Percentiles rank a stretch among this genome's conserved stretches.
Evolutionary conservation across 2,888 invertebrate species (phyloP).

Genomic region (Saturnia pavonia): DNA sequence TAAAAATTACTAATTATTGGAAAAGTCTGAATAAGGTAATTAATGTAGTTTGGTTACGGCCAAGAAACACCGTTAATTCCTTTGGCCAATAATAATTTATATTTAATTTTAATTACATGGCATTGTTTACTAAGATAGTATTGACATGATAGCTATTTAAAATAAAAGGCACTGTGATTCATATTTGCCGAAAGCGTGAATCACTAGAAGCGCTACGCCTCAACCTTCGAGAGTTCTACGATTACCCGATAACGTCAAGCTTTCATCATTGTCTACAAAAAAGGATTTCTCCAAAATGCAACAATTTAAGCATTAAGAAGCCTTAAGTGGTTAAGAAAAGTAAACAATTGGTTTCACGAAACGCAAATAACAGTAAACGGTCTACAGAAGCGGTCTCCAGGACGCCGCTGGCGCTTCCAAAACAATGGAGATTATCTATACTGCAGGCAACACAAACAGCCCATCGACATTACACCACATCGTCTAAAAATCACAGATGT

Average conservation of each 20-base stretch:
- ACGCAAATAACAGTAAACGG: slow-evolving; percentile 46
- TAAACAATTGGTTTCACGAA: slow-evolving; percentile 37
- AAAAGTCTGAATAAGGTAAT: slow-evolving; percentile 7
- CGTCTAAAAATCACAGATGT: slow-evolving; percentile 52
- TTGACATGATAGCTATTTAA: neutral
- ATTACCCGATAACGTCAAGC: slow-evolving; percentile 57
- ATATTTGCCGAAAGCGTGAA: slow-evolving; percentile 43
- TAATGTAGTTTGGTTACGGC: neutral
- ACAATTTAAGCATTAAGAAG: neutral
- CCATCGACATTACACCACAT: slow-evolving; percentile 53
- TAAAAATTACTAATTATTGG: slow-evolving; percentile 9
- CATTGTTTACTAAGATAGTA: neutral
- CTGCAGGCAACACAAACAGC: slow-evolving; percentile 64
- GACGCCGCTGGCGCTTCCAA: slow-evolving; percentile 62
- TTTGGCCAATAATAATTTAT: neutral
- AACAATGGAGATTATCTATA: slow-evolving; percentile 67
- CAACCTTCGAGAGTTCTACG: slow-evolving; percentile 50
- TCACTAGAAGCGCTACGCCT: slow-evolving; percentile 63
- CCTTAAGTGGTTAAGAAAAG: slow-evolving; percentile 32
- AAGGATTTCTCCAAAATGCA: slow-evolving; percentile 34
- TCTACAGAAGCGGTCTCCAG: slow-evolving; percentile 59
- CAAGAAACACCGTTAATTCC: neutral
- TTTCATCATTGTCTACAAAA: slow-evolving; percentile 48
- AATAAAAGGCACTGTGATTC: slow-evolving; percentile 17
- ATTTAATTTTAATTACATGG: neutral